Base-by-base conservation (phyloP, 2,113 vertebrate species). In the Atractosteus spatula region DNA sequence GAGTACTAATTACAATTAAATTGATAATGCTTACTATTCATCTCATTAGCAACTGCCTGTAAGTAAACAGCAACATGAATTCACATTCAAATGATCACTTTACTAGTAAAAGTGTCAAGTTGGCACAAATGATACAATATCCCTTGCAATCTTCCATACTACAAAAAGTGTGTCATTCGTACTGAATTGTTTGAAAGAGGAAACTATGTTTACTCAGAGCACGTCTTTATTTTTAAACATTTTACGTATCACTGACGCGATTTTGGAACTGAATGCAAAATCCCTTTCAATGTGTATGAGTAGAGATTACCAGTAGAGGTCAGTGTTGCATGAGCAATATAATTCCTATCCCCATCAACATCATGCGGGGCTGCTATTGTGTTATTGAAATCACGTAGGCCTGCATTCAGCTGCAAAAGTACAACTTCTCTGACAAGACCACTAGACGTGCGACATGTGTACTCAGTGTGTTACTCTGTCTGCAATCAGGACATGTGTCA, bases 1-100 rank as follows among this genome's bases (percentile, higher is more conserved):
- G 89, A 90, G 89, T 67, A 74, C 86, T 95, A 95, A 96, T 95
- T 95, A 93, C 89, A 89, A 93, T 91, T 89, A 92, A 90, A 92
- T 84, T 88, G 90, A 91, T 89, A 91, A 89, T 82, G 84, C 91
- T 87, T 87, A 85, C 88, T 77, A 87, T 89, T 93, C 93, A 93
- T 94, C 85, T 91, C 75, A 82, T 89, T 92, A 88, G 79, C 91
- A 88, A 89, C 91, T 89, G 79, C 86, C 82, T 87, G 88, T 85
- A 45, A 62, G 74, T 13, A 51, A 74, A 78, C 42, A 66, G 12
- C 17, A 64, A 29, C 29, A 29, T 29, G 29, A 29, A 29, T 29
- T 29, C 29, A 29, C 29, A 29, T 29, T 29, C 29, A 29, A 29
- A 29, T 29, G 1, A 29, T 29, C 29, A 29, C 29, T 29, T 29